These are phyloP conservation scores for Sebastes oblongus DNA, from an alignment of 2,797 vertebrate species.

Conservation along the genomic window DNA sequence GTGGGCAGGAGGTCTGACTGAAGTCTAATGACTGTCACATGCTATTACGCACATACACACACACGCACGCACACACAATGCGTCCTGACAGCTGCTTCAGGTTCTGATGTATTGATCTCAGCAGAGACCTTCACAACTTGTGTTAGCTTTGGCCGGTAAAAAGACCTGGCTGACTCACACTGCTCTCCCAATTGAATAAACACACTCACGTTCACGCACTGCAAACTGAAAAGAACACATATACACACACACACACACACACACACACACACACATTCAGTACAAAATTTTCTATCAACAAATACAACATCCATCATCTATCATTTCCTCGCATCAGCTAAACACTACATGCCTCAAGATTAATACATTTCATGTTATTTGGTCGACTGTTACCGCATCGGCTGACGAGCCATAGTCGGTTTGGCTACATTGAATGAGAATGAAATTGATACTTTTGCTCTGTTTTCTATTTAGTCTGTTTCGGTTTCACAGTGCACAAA, in stretches of 20 bases:
- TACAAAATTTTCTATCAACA: background rate
- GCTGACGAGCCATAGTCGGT: too few relatives aligned
- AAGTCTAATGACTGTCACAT: slow-evolving; percentile 67
- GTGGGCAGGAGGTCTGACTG: slow-evolving; percentile 49
- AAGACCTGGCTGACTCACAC: slow-evolving; percentile 10
- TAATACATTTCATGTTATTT: background rate
- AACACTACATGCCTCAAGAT: background rate
- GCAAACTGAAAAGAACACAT: background rate
- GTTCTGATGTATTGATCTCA: slow-evolving; percentile 71
- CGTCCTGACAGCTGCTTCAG: slow-evolving; percentile 57
- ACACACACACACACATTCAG: background rate
- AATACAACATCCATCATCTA: background rate
- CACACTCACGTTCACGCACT: slow-evolving; percentile 1
- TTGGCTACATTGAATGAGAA: too few relatives aligned
- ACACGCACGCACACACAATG: background rate
- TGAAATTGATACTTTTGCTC: too few relatives aligned
- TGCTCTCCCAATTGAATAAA: slow-evolving; percentile 4
- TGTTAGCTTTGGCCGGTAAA: slow-evolving; percentile 39
- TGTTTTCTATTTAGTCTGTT: too few relatives aligned
- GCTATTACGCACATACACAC: slow-evolving; percentile 32
- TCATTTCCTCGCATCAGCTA: background rate
- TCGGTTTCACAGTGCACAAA: too few relatives aligned
- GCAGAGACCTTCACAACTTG: slow-evolving; percentile 44
- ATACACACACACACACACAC: background rate
- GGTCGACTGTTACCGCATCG: background rate